Percentiles rank a stretch among this genome's conserved stretches.
Conservation (phyloP, 2,888 invertebrate species). For the Schizotus pectinicornis region DNA sequence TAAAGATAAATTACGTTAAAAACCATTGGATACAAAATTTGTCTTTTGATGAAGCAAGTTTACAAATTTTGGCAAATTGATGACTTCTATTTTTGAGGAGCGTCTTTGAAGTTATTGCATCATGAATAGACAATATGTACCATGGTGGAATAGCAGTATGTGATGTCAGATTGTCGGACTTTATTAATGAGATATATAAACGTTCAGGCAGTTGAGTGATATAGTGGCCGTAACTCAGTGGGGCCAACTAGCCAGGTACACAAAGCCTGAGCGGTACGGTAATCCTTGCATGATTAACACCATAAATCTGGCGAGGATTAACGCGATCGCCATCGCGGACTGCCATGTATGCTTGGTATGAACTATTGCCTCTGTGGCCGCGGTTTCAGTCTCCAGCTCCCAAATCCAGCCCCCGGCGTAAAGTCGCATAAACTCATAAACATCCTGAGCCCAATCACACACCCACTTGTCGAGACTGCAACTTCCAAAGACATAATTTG, state of each 20-base stretch:
- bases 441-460: slow-evolving; percentile 8
- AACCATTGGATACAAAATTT: too few species aligned
- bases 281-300: slow-evolving; percentile 70
- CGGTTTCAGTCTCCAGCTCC: slow-evolving; percentile 3
- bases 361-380: slow-evolving; percentile 42
- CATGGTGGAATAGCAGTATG: too few species aligned
- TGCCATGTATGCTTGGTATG: slow-evolving; percentile 47
- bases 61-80: too few species aligned
- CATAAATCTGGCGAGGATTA: slow-evolving; percentile 66
- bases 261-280: slow-evolving; percentile 55
- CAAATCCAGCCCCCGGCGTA: slow-evolving; percentile 3
- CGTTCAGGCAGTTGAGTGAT: slow-evolving; percentile 56
- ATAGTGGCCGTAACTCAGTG: slow-evolving; percentile 59
- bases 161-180: slow-evolving; percentile 41
- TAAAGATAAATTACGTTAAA: too few species aligned
- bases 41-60: too few species aligned
- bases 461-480: too few species aligned
- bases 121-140: not conserved
- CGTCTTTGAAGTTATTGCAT: not conserved
- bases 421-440: slow-evolving; percentile 12
- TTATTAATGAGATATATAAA: slow-evolving; percentile 49
- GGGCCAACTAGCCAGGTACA: slow-evolving; percentile 55
- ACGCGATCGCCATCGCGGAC: slow-evolving; percentile 53
- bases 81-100: not conserved
- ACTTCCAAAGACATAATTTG: too few species aligned